Percentiles rank a stretch among this genome's conserved stretches.
phyloP scores from a whole-genome alignment of 2,113 vertebrate species.

The Pyxicephalus adspersus region DNA sequence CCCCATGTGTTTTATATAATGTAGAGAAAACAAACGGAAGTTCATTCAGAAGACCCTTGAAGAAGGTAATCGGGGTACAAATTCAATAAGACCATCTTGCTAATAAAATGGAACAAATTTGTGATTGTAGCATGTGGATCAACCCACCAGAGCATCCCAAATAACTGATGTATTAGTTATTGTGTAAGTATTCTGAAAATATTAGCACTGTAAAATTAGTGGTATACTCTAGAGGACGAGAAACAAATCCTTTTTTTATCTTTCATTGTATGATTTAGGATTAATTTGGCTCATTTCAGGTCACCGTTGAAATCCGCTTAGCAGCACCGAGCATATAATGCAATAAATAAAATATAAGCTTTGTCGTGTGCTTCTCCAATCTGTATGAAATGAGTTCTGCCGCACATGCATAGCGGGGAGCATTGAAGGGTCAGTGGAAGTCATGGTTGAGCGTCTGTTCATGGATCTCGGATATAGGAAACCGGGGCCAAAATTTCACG shows the following conservation, averaged over 20 bases:
- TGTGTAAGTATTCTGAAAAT: too few species aligned
- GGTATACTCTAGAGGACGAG: neutral
- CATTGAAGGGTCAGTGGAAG: conserved; percentile 54
- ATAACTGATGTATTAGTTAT: too few species aligned
- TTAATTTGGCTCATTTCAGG: conserved; percentile 44
- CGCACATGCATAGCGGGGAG: conserved; percentile 42
- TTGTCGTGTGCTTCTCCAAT: conserved; percentile 33
- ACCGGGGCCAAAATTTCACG: conserved; percentile 28
- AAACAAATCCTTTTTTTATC: conserved; percentile 22
- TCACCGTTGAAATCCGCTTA: conserved; percentile 44
- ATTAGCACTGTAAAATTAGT: conserved; percentile 3
- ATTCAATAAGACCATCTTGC: too few species aligned
- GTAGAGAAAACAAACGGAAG: too few species aligned
- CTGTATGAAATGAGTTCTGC: conserved; percentile 40
- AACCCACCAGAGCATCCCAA: too few species aligned
- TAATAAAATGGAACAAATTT: too few species aligned
- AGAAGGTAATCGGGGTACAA: too few species aligned
- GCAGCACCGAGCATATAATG: conserved; percentile 42
- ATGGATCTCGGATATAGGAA: conserved; percentile 25
- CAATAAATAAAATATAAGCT: conserved; percentile 51
- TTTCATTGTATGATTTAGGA: conserved; percentile 20
- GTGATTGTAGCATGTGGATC: too few species aligned
- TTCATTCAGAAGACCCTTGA: too few species aligned
- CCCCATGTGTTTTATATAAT: too few species aligned
- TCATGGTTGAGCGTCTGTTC: conserved; percentile 37